phyloP scores from a whole-genome alignment of 2,888 invertebrate species.

The Drosophila multiciliata region DNA sequence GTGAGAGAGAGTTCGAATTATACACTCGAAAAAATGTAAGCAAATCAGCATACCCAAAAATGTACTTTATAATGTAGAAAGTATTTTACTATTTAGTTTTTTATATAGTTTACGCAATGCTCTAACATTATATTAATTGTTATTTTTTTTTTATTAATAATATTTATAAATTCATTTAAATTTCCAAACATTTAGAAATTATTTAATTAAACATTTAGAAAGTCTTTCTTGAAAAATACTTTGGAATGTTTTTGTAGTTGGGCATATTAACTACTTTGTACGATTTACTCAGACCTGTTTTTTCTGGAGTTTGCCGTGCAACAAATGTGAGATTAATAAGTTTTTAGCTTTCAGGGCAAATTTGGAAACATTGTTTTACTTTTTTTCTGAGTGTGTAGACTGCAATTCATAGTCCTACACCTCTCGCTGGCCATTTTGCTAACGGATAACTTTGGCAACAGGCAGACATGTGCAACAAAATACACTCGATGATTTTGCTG shows the following conservation, averaged over 20 bases:
- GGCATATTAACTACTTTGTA: not conserved
- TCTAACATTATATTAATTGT: not conserved
- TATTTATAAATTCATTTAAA: not conserved
- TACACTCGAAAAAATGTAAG: not conserved
- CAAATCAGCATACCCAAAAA: not conserved
- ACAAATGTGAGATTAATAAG: no score
- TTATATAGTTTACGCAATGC: not conserved
- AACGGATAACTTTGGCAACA: constrained; percentile 24
- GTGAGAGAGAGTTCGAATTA: not conserved
- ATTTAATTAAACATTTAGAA: no score
- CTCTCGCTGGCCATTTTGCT: not conserved
- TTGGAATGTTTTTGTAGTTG: not conserved
- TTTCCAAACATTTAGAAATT: not conserved
- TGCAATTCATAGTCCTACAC: no score
- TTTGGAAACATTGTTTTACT: not conserved
- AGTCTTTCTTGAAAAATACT: not conserved
- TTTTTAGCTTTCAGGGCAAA: not conserved
- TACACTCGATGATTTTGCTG: constrained; percentile 4
- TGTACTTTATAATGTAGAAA: not conserved
- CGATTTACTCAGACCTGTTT: not conserved
- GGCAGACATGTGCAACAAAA: not conserved
- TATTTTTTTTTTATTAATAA: not conserved
- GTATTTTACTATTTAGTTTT: not conserved
- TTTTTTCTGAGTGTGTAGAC: not conserved
- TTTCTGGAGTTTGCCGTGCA: no score